Conservation (phyloP, 2,797 vertebrate species). For the Halcyon chelicuti region DNA sequence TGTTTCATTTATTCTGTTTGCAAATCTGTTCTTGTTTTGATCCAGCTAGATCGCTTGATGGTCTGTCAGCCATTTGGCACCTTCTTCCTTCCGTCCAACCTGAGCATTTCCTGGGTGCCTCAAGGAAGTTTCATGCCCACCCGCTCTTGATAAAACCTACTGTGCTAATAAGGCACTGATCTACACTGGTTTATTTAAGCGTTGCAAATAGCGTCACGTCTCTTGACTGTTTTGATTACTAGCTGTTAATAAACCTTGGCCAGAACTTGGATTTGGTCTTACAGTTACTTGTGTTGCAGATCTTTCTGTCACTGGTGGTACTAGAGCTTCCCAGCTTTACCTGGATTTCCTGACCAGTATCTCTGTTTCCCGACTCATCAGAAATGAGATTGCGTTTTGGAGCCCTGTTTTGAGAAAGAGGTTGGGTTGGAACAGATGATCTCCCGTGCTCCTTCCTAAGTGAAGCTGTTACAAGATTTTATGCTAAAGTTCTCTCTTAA, state of each 20-base stretch:
- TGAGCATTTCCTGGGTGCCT: neutral
- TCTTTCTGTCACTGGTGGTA: fast-evolving
- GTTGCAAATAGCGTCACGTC: neutral
- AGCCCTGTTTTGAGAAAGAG: neutral
- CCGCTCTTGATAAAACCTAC: neutral
- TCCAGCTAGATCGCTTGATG: neutral
- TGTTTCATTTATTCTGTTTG: neutral
- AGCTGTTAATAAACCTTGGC: neutral
- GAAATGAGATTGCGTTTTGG: neutral
- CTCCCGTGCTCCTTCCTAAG: neutral
- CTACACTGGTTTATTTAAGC: neutral
- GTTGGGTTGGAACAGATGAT: neutral
- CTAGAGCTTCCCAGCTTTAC: neutral
- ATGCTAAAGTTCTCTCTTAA: neutral
- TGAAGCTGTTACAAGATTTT: neutral
- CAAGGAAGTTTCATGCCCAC: neutral
- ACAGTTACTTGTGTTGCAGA: neutral
- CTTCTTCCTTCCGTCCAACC: neutral
- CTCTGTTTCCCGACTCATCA: neutral
- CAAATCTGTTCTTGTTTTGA: neutral
- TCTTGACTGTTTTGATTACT: neutral
- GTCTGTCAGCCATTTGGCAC: neutral
- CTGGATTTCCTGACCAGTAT: neutral
- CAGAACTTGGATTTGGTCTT: neutral
- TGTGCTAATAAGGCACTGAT: neutral